phyloP scores from a whole-genome alignment of 2,888 invertebrate genomes.

The Torymus aiolomorphi region DNA sequence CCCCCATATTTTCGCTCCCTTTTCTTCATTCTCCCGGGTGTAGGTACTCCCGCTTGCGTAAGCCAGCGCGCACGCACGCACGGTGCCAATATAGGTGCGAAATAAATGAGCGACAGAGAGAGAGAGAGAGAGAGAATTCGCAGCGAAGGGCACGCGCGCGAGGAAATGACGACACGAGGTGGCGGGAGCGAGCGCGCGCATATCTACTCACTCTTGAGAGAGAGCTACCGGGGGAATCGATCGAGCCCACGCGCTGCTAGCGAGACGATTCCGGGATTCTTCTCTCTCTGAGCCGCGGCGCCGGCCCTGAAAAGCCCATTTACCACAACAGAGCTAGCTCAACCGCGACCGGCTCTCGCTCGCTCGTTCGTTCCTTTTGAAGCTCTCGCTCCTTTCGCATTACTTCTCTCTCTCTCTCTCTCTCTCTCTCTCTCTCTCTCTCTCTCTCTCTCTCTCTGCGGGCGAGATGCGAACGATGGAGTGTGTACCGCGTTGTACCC shows the following conservation, averaged over 20 bases:
- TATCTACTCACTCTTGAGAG: constrained; percentile 10
- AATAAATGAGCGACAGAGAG: too few species aligned
- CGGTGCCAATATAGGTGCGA: too few species aligned
- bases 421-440: background rate
- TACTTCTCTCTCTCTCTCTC: background rate
- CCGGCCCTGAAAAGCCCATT: constrained; percentile 68
- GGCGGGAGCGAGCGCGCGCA: background rate
- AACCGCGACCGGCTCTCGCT: constrained; percentile 19
- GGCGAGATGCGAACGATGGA: constrained; percentile 7
- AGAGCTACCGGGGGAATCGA: background rate
- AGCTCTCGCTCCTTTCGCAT: constrained; percentile 54
- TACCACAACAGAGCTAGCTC: constrained; percentile 50
- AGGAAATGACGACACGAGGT: background rate
- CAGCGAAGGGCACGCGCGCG: background rate
- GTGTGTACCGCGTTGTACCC: background rate
- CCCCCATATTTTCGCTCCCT: background rate
- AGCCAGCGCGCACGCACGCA: background rate
- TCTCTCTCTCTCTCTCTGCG: background rate
- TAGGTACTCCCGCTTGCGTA: too few species aligned
- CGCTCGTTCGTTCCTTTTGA: constrained; percentile 38
- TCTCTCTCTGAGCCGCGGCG: constrained; percentile 3
- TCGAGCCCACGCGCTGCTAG: background rate
- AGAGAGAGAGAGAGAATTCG: too few species aligned
- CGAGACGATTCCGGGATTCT: constrained; percentile 34
- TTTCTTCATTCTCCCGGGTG: background rate